Percentiles rank a stretch among this genome's conserved stretches.
Evolutionary conservation across 1,140 invertebrate genomes (phyloP).

Genomic region (silkworm (Bombyx mori)): DNA sequence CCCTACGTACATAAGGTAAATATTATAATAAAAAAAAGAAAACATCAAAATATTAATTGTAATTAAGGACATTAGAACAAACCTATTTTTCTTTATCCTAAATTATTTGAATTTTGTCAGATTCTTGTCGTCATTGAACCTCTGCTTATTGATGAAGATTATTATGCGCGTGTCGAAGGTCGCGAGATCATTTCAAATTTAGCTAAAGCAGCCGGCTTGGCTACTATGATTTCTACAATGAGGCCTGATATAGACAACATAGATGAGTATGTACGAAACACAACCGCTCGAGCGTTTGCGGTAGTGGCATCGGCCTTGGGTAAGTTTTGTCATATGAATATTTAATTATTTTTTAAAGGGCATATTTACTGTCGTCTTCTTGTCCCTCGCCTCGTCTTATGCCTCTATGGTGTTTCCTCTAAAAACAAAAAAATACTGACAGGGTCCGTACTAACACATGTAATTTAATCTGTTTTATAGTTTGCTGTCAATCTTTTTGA

Average conservation of each 20-base stretch:
- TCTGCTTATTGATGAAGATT: conserved; percentile 99
- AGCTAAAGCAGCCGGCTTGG: conserved; percentile 99
- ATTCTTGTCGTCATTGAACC: conserved; percentile 99
- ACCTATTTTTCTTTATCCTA: conserved; percentile 13
- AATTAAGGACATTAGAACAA: neutral
- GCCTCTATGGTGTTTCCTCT: too few species aligned
- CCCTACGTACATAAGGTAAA: conserved; percentile 98
- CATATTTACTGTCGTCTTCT: too few species aligned
- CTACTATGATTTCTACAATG: conserved; percentile 99
- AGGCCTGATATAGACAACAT: conserved; percentile 99
- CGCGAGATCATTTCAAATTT: conserved; percentile 99
- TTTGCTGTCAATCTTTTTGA: too few species aligned
- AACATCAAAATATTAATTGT: neutral
- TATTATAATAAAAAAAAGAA: neutral
- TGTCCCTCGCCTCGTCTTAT: too few species aligned
- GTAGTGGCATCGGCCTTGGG: conserved; percentile 99
- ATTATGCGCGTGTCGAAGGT: conserved; percentile 99
- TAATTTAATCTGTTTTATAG: too few species aligned
- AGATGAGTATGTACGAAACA: conserved; percentile 99
- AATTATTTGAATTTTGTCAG: conserved; percentile 33
- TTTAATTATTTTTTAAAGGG: too few species aligned
- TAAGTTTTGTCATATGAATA: conserved; percentile 15
- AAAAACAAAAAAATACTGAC: too few species aligned
- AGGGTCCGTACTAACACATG: too few species aligned
- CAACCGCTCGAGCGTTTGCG: conserved; percentile 98